Percentiles rank a stretch among this genome's conserved stretches.
Conservation (phyloP, 1,140 invertebrate genomes). For the Lanistes nyassanus region DNA sequence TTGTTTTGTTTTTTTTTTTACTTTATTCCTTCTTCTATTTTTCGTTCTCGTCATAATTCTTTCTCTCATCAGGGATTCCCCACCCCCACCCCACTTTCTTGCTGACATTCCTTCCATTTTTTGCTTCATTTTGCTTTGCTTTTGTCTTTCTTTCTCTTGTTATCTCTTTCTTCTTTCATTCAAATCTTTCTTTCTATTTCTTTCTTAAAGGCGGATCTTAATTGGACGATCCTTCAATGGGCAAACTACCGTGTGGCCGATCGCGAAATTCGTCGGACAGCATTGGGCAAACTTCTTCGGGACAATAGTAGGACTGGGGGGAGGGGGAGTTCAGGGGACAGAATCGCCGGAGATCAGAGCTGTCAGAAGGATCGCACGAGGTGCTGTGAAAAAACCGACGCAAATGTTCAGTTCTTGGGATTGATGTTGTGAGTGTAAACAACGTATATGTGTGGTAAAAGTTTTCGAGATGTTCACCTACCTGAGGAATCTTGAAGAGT, state of each 20-base stretch:
- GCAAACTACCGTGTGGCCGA: no score
- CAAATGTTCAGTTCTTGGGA: no score
- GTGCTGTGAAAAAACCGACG: neutral
- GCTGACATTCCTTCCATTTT: constrained; percentile 2
- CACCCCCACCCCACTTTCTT: neutral
- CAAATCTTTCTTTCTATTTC: constrained; percentile 20
- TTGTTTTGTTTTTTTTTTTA: constrained; percentile 28
- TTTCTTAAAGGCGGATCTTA: neutral
- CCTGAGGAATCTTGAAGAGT: constrained; percentile 95
- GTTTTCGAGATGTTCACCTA: constrained; percentile 63
- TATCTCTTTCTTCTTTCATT: constrained; percentile 23
- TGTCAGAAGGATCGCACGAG: neutral
- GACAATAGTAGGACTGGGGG: neutral
- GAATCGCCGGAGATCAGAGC: neutral
- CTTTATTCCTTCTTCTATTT: constrained; percentile 8
- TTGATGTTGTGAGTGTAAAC: no score
- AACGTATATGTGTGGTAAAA: neutral
- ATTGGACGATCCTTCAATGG: no score
- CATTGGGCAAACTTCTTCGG: no score
- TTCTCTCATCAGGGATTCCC: neutral
- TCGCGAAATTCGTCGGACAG: no score
- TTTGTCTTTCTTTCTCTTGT: constrained; percentile 16
- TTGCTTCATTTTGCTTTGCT: constrained; percentile 16
- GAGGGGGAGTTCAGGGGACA: neutral
- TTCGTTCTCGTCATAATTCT: neutral